Conservation (phyloP, 2,888 invertebrate genomes). For the Lepidocyrtinus sp. region DNA sequence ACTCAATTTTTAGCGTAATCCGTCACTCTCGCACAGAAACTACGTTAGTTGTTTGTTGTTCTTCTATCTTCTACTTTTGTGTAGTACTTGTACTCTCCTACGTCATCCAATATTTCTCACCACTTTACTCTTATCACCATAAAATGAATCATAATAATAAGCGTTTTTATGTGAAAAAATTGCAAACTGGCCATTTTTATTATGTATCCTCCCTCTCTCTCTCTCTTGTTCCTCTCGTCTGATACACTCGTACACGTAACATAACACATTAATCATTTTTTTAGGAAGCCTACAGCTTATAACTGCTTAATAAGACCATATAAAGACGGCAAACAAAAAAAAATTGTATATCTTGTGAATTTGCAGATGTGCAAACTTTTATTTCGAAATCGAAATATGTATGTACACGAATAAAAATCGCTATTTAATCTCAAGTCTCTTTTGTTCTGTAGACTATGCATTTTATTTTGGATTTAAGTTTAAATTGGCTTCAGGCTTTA, state of each 20-base stretch:
- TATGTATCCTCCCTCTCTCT: neutral
- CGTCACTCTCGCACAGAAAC: too few species aligned
- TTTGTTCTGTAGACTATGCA: too few species aligned
- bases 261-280: too few species aligned
- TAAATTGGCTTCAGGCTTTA: too few species aligned
- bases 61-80: too few species aligned
- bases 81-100: neutral
- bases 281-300: too few species aligned
- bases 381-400: neutral
- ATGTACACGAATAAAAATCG: neutral
- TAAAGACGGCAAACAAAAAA: neutral
- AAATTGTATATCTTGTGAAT: neutral
- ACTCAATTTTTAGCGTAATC: neutral
- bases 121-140: neutral
- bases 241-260: too few species aligned
- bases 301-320: too few species aligned
- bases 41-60: too few species aligned
- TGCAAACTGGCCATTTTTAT: slow-evolving; percentile 13
- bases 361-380: neutral
- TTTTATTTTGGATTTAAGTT: too few species aligned
- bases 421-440: too few species aligned
- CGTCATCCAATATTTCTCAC: slow-evolving; percentile 9
- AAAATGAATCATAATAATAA: slow-evolving; percentile 3
- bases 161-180: neutral
- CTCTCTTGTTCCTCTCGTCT: too few species aligned